Percentiles rank a stretch among this genome's conserved stretches.
Conservation (phyloP, 1,140 invertebrate species). For the Lamellibrachia luymesi region DNA sequence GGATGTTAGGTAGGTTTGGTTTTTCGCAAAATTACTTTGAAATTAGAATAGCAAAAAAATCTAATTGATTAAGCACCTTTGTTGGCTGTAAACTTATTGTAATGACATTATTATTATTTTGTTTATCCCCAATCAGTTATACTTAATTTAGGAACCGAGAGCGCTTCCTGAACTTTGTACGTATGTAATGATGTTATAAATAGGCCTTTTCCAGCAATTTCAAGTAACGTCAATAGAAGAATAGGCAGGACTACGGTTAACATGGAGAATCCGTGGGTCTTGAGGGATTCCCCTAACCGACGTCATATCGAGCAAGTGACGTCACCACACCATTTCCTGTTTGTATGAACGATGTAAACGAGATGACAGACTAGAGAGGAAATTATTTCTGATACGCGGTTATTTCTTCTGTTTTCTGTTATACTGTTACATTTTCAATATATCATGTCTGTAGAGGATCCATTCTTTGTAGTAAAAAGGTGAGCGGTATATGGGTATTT, state of each 20-base stretch:
- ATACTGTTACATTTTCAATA: not conserved
- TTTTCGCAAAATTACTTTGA: too few species aligned
- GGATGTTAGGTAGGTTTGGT: too few species aligned
- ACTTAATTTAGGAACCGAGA: not conserved
- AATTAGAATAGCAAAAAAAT: too few species aligned
- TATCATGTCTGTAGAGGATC: not conserved
- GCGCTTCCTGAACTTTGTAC: too few species aligned
- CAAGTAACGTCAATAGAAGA: too few species aligned
- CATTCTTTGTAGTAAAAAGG: constrained; percentile 5
- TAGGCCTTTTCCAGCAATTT: too few species aligned
- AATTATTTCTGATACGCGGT: not conserved
- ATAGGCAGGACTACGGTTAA: not conserved
- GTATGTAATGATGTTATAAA: not conserved
- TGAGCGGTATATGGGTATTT: not conserved
- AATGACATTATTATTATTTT: not conserved
- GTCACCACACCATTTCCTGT: not conserved
- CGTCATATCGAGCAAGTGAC: not conserved
- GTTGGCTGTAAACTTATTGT: too few species aligned
- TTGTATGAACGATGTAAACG: not conserved
- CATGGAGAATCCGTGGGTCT: not conserved
- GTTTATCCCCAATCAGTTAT: not conserved
- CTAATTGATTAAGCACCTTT: too few species aligned
- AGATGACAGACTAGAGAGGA: not conserved
- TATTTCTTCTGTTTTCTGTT: not conserved
- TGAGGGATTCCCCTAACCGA: not conserved